Percentiles rank a stretch among this genome's conserved stretches.
These are phyloP conservation scores for Syngnathus floridae DNA, from an alignment of 2,113 vertebrate genomes.

Conservation along the genomic window DNA sequence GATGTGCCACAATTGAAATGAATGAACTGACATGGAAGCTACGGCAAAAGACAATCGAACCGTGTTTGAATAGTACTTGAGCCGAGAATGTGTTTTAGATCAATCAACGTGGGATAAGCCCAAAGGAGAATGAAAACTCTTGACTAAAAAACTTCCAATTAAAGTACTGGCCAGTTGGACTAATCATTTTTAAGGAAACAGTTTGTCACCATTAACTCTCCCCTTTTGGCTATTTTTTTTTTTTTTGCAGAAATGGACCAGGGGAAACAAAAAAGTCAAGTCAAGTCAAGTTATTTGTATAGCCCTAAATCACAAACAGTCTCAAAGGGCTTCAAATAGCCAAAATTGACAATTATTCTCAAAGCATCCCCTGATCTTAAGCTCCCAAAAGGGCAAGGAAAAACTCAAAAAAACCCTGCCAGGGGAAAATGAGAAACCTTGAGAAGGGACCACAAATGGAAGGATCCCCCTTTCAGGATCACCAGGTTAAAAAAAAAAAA, in stretches of 20 bases:
- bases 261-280: background rate
- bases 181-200: slow-evolving; percentile 26
- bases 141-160: background rate
- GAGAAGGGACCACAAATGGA: too few species aligned
- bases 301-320: too few species aligned
- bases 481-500: background rate
- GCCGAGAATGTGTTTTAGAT: background rate
- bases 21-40: background rate
- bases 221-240: slow-evolving; percentile 21
- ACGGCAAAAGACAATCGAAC: background rate
- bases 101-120: background rate
- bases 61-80: slow-evolving; percentile 4
- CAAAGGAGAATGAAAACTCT: background rate
- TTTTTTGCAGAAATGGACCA: slow-evolving; percentile 35
- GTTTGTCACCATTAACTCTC: slow-evolving; percentile 31
- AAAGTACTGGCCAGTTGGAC: slow-evolving; percentile 6
- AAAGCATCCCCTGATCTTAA: too few species aligned
- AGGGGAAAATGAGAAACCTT: too few species aligned
- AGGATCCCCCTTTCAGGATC: too few species aligned
- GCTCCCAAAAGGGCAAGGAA: too few species aligned
- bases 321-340: too few species aligned
- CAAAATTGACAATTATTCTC: too few species aligned
- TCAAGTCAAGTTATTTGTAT: too few species aligned
- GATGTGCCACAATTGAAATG: background rate
- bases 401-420: too few species aligned